These are phyloP conservation scores for Gymnodraco acuticeps DNA, from an alignment of 2,797 vertebrate genomes.

Conservation along the genomic window DNA sequence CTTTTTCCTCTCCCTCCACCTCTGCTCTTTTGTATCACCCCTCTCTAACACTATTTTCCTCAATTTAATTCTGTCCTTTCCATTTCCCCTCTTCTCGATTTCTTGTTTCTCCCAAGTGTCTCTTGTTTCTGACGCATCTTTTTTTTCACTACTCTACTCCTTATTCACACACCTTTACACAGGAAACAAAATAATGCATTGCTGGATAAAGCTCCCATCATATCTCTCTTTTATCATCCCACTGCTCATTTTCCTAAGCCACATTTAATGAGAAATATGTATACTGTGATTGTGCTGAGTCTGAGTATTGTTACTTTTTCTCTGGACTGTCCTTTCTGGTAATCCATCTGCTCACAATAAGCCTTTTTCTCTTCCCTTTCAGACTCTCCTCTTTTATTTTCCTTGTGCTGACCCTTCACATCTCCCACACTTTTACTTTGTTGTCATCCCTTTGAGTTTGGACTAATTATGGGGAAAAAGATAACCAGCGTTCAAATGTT, in stretches of 20 bases:
- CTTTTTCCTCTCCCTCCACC: not conserved
- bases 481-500: constrained; percentile 34
- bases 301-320: constrained; percentile 22
- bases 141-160: not conserved
- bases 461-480: constrained; percentile 42
- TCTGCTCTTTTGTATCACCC: constrained; percentile 4
- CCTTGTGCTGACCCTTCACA: constrained; percentile 27
- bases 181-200: constrained; percentile 15
- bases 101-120: not conserved
- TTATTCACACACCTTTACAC: not conserved
- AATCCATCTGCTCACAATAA: constrained; percentile 44
- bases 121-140: not conserved
- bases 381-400: constrained; percentile 11
- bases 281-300: constrained; percentile 44
- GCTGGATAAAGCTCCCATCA: constrained; percentile 15
- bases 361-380: constrained; percentile 5
- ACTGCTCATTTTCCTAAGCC: constrained; percentile 19
- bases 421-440: constrained; percentile 32
- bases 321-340: constrained; percentile 33
- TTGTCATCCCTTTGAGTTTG: constrained; percentile 30
- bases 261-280: constrained; percentile 46
- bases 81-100: not conserved
- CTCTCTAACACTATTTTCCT: not conserved
- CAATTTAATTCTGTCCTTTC: not conserved
- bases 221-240: constrained; percentile 3